A percentile compares a stretch with the other conserved stretches of the same genome.
phyloP scores from a whole-genome alignment of 2,113 vertebrate genomes.

The Anser cygnoides region DNA sequence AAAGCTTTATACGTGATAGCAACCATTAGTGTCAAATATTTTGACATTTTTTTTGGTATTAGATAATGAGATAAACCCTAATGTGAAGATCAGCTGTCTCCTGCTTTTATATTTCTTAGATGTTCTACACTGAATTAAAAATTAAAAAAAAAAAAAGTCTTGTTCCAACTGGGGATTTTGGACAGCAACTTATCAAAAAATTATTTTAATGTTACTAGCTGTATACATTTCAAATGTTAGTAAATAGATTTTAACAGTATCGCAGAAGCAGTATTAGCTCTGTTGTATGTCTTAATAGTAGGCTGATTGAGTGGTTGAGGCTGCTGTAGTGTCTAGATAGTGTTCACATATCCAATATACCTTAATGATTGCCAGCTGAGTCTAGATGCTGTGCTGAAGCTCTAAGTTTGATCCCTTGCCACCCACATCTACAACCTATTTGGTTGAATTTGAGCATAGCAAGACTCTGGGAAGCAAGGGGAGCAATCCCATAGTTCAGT shows the following conservation, averaged over 20 bases:
- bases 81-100: not conserved
- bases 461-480: not conserved
- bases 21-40: not conserved
- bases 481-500: not conserved
- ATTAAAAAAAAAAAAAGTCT: not conserved
- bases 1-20: not conserved
- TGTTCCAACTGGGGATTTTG: not conserved
- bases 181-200: not conserved
- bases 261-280: not conserved
- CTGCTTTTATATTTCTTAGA: not conserved
- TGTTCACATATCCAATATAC: accelerated
- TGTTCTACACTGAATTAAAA: not conserved
- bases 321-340: not conserved
- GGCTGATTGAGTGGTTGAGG: not conserved
- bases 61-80: not conserved
- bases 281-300: not conserved
- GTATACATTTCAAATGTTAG: not conserved
- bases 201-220: not conserved
- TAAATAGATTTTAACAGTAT: not conserved
- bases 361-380: not conserved
- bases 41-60: not conserved
- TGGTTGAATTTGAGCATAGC: not conserved
- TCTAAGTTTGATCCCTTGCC: not conserved
- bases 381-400: not conserved
- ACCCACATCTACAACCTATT: not conserved